phyloP scores from a whole-genome alignment of 2,113 vertebrate species.

The Sinocyclocheilus rhinocerous region DNA sequence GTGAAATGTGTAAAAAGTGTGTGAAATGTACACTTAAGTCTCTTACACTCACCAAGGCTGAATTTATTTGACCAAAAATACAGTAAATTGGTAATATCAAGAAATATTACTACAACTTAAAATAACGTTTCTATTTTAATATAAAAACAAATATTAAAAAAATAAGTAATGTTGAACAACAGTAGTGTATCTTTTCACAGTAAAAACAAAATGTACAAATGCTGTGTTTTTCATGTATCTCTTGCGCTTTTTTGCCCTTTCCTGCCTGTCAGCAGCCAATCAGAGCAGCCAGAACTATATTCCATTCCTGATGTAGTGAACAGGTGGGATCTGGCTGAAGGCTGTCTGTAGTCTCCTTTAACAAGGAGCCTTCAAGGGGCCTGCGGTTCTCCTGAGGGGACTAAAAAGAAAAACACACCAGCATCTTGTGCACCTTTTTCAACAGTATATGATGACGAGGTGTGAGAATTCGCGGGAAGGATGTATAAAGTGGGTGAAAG shows the following conservation, averaged over 20 bases:
- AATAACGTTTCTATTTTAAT: too few species aligned
- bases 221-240: background rate
- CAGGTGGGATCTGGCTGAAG: conserved; percentile 32
- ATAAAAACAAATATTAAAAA: too few species aligned
- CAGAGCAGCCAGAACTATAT: conserved; percentile 6
- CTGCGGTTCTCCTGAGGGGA: conserved; percentile 63
- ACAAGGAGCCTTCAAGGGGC: conserved; percentile 68
- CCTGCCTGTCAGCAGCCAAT: background rate
- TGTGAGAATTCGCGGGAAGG: conserved; percentile 22
- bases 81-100: background rate
- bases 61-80: background rate
- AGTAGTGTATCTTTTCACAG: too few species aligned
- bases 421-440: conserved; percentile 65
- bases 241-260: background rate
- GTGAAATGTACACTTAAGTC: too few species aligned
- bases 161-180: too few species aligned
- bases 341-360: background rate
- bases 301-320: conserved; percentile 15
- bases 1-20: too few species aligned
- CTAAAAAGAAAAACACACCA: conserved; percentile 62
- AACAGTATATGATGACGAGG: background rate
- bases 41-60: background rate
- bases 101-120: too few species aligned
- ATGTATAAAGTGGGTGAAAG: conserved; percentile 10
- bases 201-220: too few species aligned